These are phyloP conservation scores for Laupala kohalensis DNA, from an alignment of 1,140 invertebrate genomes.

Conservation along the genomic window DNA sequence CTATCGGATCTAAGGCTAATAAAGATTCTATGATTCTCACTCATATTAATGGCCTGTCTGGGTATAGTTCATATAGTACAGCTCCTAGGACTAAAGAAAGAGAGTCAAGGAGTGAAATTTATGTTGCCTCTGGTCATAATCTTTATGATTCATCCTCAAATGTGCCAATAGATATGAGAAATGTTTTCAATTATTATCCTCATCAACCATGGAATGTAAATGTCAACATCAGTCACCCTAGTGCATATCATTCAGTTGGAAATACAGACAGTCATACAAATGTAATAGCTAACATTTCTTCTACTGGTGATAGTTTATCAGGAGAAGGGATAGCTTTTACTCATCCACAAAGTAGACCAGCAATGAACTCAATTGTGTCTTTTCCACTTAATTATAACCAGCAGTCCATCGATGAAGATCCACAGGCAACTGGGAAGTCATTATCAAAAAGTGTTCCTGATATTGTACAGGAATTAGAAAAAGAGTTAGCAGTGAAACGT, in stretches of 20 bases:
- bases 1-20: neutral
- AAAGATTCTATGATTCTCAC: neutral
- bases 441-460: conserved; percentile 53
- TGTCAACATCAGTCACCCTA: neutral
- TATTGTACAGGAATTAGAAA: conserved; percentile 55
- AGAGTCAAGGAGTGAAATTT: neutral
- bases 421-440: conserved; percentile 14
- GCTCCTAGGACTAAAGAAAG: conserved; percentile 2
- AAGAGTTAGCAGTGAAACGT: conserved; percentile 43
- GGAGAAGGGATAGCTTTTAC: neutral
- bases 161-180: neutral
- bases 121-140: neutral
- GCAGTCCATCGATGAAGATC: conserved; percentile 2
- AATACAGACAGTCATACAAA: neutral
- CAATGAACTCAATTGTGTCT: neutral
- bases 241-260: neutral
- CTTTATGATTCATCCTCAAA: neutral
- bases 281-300: neutral
- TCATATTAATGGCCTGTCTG: conserved; percentile 9
- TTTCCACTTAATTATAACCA: conserved; percentile 1
- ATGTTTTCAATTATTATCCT: conserved; percentile 2
- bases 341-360: neutral
- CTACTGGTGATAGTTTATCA: neutral
- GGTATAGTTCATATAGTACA: conserved; percentile 8
- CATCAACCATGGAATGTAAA: neutral